Evolutionary conservation across 2,888 invertebrate species (phyloP).

Genomic region (Sycophila texana): DNA sequence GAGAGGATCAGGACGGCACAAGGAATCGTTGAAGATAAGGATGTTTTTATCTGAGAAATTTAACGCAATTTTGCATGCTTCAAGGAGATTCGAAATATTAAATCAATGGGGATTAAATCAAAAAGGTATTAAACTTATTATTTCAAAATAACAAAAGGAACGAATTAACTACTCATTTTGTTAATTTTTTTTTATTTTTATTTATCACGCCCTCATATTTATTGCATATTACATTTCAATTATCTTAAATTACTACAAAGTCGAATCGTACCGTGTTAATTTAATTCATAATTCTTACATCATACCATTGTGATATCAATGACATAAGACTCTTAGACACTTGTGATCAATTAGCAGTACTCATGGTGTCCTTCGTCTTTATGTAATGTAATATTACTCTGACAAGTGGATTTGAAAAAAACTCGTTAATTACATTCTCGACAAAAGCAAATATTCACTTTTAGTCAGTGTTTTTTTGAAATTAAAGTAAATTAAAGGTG

Average conservation of each 20-base stretch:
- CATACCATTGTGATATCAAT: conserved; percentile 43
- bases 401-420: conserved; percentile 29
- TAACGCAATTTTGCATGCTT: too few relatives aligned
- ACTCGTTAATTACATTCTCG: not conserved
- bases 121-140: too few relatives aligned
- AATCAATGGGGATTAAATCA: too few relatives aligned
- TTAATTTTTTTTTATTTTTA: conserved; percentile 66
- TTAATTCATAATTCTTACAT: conserved; percentile 51
- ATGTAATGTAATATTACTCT: conserved; percentile 38
- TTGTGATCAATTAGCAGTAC: conserved; percentile 38
- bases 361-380: conserved; percentile 36
- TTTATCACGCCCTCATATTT: conserved; percentile 67
- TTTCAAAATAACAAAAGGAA: too few relatives aligned
- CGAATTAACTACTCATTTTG: not conserved
- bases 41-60: too few relatives aligned
- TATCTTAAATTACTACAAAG: conserved; percentile 61
- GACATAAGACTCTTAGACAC: conserved; percentile 44
- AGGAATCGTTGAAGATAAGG: too few relatives aligned
- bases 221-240: conserved; percentile 62
- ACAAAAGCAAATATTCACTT: too few relatives aligned
- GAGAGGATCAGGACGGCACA: too few relatives aligned
- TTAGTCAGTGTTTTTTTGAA: too few relatives aligned
- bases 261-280: conserved; percentile 56
- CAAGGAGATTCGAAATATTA: too few relatives aligned
- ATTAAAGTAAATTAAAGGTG: not conserved